Base-by-base conservation (phyloP, 1,140 invertebrate species). In the Laupala kohalensis region DNA sequence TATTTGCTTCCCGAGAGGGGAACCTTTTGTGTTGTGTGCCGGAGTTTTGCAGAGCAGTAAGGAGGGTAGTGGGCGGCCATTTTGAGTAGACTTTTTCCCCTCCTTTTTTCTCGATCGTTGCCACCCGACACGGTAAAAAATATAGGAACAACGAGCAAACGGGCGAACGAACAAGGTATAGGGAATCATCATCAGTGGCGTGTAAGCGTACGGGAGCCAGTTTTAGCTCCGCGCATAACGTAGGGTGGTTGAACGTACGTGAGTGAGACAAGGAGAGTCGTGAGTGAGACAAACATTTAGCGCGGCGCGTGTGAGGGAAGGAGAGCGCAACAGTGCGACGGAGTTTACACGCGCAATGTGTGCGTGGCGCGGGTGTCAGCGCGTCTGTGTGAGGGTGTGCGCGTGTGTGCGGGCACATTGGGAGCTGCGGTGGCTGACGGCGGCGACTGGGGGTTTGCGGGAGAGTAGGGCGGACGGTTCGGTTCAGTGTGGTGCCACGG, bases 51-150 rank as follows among this genome's bases (percentile, higher is more conserved):
- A 53, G 27, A 70, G 69, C 25, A 70, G 71, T n/a, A 69, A 72
- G 65, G 29, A 72, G 71, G 71, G 66, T 68, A 64, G 66, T 68
- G 71, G 66, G 67, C 71, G 67, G 71, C 71, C 71, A 72, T 72
- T 72, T 72, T 72, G 71, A 25, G 71, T 72, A 68, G 29, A 72
- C 29, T 67, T 27, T 62, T 72, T 37, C 6, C 25, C 63, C 53
- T 26, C 13, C 25, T 53, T 37, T 72, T 63, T 37, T 68, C 26
- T 6, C 13, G 19, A 12, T 37, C 24, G 9, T 19, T 13, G 37
- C 37, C 37, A 53, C 37, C n/a, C 37, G 37, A 9, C 19, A 19
- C 37, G 9, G 37, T 19, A 9, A 53, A 9, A 9, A 9, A 13
- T 53, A 19, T 19, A 53, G 37, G 9, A 19, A 19, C 37, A 19